Base-by-base conservation (phyloP, 2,888 invertebrate genomes). In the Sussaba pulchella region DNA sequence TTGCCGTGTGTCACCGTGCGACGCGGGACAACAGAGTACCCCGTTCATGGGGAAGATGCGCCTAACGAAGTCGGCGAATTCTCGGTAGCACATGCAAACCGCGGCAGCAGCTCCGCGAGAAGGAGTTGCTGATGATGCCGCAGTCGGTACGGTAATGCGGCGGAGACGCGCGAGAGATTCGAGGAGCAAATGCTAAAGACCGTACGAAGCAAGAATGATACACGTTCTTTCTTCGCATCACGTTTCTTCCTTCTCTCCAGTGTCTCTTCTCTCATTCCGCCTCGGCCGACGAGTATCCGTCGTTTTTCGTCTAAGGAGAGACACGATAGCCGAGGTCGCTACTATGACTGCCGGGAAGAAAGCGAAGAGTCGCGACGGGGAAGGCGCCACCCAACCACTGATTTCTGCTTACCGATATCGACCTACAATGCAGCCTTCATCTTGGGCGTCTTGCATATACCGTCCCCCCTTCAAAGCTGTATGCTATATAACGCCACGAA, bases 361-460 rank as follows among this genome's bases (percentile, higher is more conserved):
- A 78, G 41, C 50, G 21, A 26, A 52, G 47, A 67, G 63, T 69
- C 52, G 52, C 64, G 84, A 85, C 85, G 83, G 82, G 78, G 82
- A 83, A 89, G 90, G 90, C 90, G 90, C 90, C 91, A 90, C 87
- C 88, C 88, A 89, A 85, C 86, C 85, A 88, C 90, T 89, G 91
- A 91, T 91, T 91, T 91, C 91, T 88, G 87, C 91, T 91, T 89
- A 91, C 88, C 87, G 91, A 91, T 91, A 90, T 88, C 89, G 85
- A 77, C 79, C 84, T 84, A 91, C 91, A 91, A 91, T 88, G 90
- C 89, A 86, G 88, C 90, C 89, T 90, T 91, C 90, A 91, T 90
- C 88, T 89, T 84, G 81, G 82, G 82, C 79, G 73, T 74, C 66
- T 73, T 83, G 67, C 73, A 78, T 78, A 78, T 78, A 72, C 61